Percentiles rank a stretch among this genome's conserved stretches.
These are phyloP conservation scores for Gnatocerus cornutus DNA, from an alignment of 2,888 invertebrate genomes.

Conservation along the genomic window DNA sequence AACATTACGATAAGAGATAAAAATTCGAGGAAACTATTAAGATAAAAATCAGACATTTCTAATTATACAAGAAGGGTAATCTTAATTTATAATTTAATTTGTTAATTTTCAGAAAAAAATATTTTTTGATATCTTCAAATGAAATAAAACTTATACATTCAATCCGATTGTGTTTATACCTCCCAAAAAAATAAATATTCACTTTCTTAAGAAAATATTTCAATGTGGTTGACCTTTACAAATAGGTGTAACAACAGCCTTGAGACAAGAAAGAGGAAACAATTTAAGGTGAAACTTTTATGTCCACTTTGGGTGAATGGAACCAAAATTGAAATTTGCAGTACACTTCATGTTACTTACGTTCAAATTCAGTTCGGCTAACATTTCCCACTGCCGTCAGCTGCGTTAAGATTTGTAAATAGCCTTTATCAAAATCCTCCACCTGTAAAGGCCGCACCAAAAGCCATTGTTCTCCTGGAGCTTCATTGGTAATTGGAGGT, in stretches of 20 bases:
- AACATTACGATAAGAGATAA: too few species aligned
- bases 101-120: too few species aligned
- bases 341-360: slow-evolving; percentile 73
- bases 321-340: too few species aligned
- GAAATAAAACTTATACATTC: too few species aligned
- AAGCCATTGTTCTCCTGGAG: slow-evolving; percentile 85
- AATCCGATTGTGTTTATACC: too few species aligned
- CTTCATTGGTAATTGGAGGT: slow-evolving; percentile 79
- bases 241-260: slow-evolving; percentile 22
- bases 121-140: too few species aligned
- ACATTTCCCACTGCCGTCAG: slow-evolving; percentile 90
- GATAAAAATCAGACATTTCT: too few species aligned
- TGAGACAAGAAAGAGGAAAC: slow-evolving; percentile 9
- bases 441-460: slow-evolving; percentile 85
- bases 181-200: too few species aligned
- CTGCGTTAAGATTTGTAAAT: slow-evolving; percentile 85
- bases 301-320: too few species aligned
- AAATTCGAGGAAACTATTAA: too few species aligned
- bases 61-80: too few species aligned
- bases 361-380: slow-evolving; percentile 83
- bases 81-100: too few species aligned
- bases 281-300: not conserved
- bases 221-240: slow-evolving; percentile 1
- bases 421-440: slow-evolving; percentile 89
- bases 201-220: not conserved